These are phyloP conservation scores for Busseola fusca DNA, from an alignment of 2,888 invertebrate species.

Conservation along the genomic window DNA sequence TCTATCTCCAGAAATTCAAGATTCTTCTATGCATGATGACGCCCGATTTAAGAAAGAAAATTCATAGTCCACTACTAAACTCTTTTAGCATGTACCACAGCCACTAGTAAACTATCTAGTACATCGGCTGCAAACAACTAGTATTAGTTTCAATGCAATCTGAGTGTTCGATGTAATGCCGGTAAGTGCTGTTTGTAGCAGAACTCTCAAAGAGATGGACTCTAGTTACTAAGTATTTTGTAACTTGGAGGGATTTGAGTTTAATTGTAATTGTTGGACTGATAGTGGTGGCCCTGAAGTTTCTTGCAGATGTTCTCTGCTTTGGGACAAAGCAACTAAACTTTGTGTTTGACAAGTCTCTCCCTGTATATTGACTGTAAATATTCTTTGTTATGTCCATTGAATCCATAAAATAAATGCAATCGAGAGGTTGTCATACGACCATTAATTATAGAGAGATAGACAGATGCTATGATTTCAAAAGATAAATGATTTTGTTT, in stretches of 20 bases:
- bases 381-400: fast-evolving
- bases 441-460: no score
- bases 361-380: neutral
- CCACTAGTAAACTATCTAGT: conserved; percentile 27
- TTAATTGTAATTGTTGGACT: conserved; percentile 44
- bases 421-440: no score
- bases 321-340: neutral
- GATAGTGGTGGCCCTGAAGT: neutral
- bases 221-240: conserved; percentile 49
- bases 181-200: conserved; percentile 58
- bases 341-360: neutral
- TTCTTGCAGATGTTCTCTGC: conserved; percentile 1
- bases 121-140: conserved; percentile 55
- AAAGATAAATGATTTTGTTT: no score
- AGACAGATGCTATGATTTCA: no score
- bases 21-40: no score
- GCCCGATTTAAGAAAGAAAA: neutral
- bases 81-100: neutral
- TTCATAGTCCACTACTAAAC: neutral
- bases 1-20: neutral
- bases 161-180: conserved; percentile 57
- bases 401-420: neutral
- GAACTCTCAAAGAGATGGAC: conserved; percentile 46
- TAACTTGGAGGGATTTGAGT: conserved; percentile 33
- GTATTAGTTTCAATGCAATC: conserved; percentile 63